Conservation (phyloP, 2,797 vertebrate genomes). For the Hylomyscus alleni region DNA sequence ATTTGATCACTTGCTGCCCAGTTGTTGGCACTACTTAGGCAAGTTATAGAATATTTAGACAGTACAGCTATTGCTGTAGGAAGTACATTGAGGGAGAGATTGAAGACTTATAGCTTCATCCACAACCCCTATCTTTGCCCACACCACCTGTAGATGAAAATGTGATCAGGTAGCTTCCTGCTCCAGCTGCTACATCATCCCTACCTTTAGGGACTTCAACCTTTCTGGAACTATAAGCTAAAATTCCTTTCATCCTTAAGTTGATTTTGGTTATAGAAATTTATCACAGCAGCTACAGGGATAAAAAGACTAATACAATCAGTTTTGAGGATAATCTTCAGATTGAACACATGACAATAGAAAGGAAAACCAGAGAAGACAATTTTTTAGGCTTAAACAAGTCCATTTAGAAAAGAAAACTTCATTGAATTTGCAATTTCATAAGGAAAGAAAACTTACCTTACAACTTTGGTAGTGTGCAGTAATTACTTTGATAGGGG, state of each 20-base stretch:
- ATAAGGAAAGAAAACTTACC: background rate
- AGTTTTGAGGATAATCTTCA: background rate
- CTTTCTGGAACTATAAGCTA: background rate
- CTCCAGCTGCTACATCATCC: too few relatives aligned
- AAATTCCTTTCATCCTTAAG: background rate
- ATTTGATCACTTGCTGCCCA: background rate
- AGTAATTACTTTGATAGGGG: conserved; percentile 51
- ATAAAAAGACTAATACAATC: background rate
- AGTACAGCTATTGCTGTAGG: background rate
- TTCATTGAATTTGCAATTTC: background rate
- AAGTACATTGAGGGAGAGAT: too few relatives aligned
- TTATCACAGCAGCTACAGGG: background rate
- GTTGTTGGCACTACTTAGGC: background rate
- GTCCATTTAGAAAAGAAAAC: background rate
- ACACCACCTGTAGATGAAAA: background rate
- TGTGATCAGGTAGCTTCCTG: too few relatives aligned
- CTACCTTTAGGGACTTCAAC: too few relatives aligned
- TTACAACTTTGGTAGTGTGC: background rate
- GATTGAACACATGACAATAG: background rate
- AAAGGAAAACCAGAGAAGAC: background rate
- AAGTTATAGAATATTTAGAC: background rate
- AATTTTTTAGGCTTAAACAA: background rate
- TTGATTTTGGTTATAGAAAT: background rate
- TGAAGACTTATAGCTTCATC: background rate
- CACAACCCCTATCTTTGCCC: background rate